Conservation (phyloP, 1,140 invertebrate species). For the Drosophila lacertosa region DNA sequence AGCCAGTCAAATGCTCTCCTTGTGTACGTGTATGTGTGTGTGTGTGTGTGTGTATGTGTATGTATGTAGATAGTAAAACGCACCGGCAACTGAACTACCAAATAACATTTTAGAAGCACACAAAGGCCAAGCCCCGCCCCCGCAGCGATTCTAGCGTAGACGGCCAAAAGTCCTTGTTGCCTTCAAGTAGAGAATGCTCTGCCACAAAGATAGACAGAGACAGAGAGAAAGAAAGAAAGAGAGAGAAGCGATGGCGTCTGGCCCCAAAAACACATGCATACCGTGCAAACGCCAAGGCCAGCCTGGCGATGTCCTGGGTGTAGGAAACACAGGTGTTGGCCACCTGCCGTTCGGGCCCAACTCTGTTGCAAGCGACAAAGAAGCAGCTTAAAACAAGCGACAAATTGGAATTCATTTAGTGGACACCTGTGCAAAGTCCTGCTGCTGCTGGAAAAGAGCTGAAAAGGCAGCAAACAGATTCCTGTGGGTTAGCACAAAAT, state of each 20-base stretch:
- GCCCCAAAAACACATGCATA: slow-evolving; percentile 13
- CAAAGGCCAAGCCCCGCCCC: slow-evolving; percentile 4
- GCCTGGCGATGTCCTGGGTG: slow-evolving; percentile 24
- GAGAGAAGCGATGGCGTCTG: too few relatives aligned
- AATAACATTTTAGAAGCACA: slow-evolving; percentile 38
- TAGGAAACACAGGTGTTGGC: not conserved
- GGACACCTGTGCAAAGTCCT: slow-evolving; percentile 14
- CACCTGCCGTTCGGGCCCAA: slow-evolving; percentile 3
- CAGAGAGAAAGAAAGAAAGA: too few relatives aligned
- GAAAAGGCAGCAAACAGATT: not conserved
- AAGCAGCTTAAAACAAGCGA: slow-evolving; percentile 21
- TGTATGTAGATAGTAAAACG: slow-evolving; percentile 41
- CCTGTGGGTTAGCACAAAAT: not conserved
- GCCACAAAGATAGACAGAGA: not conserved
- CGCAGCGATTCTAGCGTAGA: slow-evolving; percentile 15
- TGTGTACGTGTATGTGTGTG: slow-evolving; percentile 8
- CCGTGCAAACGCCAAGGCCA: slow-evolving; percentile 47
- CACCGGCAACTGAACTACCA: slow-evolving; percentile 41
- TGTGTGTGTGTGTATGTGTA: slow-evolving; percentile 20
- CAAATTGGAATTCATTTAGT: slow-evolving; percentile 50
- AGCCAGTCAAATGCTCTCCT: slow-evolving; percentile 20
- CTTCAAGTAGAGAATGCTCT: slow-evolving; percentile 1
- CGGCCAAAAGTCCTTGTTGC: slow-evolving; percentile 37
- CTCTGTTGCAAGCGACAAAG: slow-evolving; percentile 14
- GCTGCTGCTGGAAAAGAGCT: not conserved